Evolutionary conservation across 30 jellyfish, hydroid and myxozoan species (phyloP), one percentile per base, ranked within the genome.

Genomic region (Chrysaora quinquecirrha): DNA sequence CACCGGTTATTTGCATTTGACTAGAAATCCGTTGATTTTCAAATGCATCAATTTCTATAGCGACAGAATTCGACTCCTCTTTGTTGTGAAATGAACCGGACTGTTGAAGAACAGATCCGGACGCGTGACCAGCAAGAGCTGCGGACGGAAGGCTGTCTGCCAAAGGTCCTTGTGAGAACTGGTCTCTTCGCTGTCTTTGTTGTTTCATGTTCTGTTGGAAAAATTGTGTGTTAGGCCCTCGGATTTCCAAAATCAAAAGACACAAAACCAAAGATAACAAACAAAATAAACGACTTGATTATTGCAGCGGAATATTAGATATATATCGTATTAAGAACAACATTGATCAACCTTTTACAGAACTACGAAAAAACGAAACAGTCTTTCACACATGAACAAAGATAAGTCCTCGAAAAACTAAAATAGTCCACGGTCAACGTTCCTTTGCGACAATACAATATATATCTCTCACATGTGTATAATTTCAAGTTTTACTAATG

Each of bases 191-290:
- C 34, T 94, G 90, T 71, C 89, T 87, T 65, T 94, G 99, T 30
- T 94, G 99, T 50, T 94, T 94, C 99, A 94, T 94, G 71, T 94
- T 94, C 99, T 94, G n/a, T n/a, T n/a, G n/a, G n/a, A n/a, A n/a
- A n/a, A n/a, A n/a, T n/a, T n/a, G n/a, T n/a, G n/a, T n/a, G n/a
- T n/a, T n/a, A n/a, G n/a, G n/a, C n/a, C n/a, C n/a, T n/a, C n/a
- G n/a, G n/a, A n/a, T n/a, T n/a, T n/a, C n/a, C n/a, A n/a, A n/a
- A n/a, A n/a, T n/a, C n/a, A n/a, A n/a, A n/a, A n/a, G n/a, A n/a
- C n/a, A n/a, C n/a, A n/a, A n/a, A n/a, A n/a, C n/a, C n/a, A n/a
- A n/a, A n/a, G n/a, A n/a, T n/a, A n/a, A n/a, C n/a, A n/a, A n/a
- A n/a, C n/a, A n/a, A n/a, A n/a, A n/a, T n/a, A n/a, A n/a, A n/a